Base-by-base conservation (phyloP, 2,797 vertebrate species). In the Eleutherodactylus coqui region DNA sequence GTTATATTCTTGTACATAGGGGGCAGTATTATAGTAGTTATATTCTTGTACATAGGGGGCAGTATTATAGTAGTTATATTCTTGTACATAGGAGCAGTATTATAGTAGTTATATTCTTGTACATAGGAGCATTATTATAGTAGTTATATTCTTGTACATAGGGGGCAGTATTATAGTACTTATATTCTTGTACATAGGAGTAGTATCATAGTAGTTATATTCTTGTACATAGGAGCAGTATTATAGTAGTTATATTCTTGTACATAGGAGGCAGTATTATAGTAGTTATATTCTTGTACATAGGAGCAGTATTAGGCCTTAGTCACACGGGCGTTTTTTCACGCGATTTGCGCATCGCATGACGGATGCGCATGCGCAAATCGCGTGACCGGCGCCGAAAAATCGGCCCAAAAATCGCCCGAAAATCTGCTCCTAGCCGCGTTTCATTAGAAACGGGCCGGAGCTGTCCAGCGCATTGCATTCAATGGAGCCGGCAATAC, bases 21-120 rank as follows among this genome's bases (percentile, higher is more conserved):
- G n/a, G 6, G 58, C n/a, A 27, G 58, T 60, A 60, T 60, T 60
- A 60, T 60, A 60, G 58, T 60, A 60, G 58, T 60, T 60, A 60
- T 60, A 60, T 60, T 60, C 58, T 29, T 60, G 58, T 60, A 60
- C 13, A 60, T 29, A 60, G n/a, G 58, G n/a, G 9, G 58, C n/a
- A 60, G 58, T 60, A 60, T 60, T 60, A 60, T 60, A 60, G n/a
- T 60, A 60, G 58, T 60, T 60, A 60, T 60, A 60, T 27, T 60
- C 58, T 14, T 60, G 58, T 60, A 60, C 13, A 60, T 60, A 60
- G 58, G 58, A 14, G 58, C 58, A 60, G 58, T 60, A 60, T 60
- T 60, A 60, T 60, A 60, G 58, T 29, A 60, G 58, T 60, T 60
- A 60, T 60, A 60, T 27, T 60, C 58, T 14, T 60, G 58, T 60